A percentile compares a stretch with the other conserved stretches of the same genome.
Evolutionary conservation across 2,113 vertebrate genomes (phyloP).

Genomic region (Pelodiscus sinensis): DNA sequence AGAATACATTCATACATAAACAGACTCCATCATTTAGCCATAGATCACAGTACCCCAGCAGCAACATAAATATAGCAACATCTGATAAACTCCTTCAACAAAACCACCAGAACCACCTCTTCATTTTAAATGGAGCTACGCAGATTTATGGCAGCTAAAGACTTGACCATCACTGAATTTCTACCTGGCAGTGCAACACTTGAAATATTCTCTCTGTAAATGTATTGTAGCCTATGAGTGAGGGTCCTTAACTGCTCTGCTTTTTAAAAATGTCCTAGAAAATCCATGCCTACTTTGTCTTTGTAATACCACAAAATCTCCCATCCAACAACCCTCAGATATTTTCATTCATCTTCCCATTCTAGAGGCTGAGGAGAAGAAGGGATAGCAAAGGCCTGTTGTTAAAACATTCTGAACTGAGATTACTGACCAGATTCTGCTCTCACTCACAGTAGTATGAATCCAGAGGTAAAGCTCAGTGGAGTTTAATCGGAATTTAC

Average conservation of each 20-base stretch:
- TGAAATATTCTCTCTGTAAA: background rate
- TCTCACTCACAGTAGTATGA: background rate
- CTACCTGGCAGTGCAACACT: background rate
- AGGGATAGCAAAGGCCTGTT: background rate
- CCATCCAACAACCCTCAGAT: background rate
- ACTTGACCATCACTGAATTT: background rate
- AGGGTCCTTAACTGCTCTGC: background rate
- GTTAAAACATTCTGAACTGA: background rate
- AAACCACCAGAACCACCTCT: background rate
- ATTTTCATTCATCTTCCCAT: slow-evolving; percentile 3
- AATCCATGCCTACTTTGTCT: background rate
- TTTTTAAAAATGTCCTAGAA: background rate
- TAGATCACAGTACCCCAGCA: fast-evolving
- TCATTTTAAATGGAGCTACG: fast-evolving
- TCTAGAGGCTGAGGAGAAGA: background rate
- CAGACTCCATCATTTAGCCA: background rate
- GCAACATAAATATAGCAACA: background rate
- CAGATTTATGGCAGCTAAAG: background rate
- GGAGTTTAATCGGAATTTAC: background rate
- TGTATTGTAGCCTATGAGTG: background rate
- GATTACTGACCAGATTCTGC: background rate
- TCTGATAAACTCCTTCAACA: background rate
- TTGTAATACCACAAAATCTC: background rate
- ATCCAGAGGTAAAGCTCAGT: background rate
- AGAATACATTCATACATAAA: background rate